Evolutionary conservation across 2,797 vertebrate genomes (phyloP), one percentile per base, ranked within the genome.

Genomic region (Rachycentron canadum): DNA sequence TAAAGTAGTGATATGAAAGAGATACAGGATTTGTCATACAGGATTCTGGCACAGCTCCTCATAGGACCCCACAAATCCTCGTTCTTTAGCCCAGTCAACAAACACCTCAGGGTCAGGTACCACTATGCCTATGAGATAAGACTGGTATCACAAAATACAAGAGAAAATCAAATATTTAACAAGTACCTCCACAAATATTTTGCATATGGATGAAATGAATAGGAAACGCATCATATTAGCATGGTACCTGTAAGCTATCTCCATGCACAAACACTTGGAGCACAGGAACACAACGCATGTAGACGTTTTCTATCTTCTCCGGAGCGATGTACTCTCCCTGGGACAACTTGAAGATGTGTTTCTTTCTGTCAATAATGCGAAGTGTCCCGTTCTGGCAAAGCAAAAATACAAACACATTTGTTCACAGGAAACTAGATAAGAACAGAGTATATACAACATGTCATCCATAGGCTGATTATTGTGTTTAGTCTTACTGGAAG

Each of bases 281-380:
- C 25, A 96, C 92, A 0, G 95, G 90, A 10, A 92, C 68, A 25
- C 88, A 93, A 25, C 95, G 94, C 72, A 77, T 85, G 92, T 96
- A 96, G 73, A 95, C 87, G 0, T 95, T 96, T 80, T 96, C 95
- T n/a, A 96, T 95, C 92, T 95, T 96, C 90, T 96, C 95, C 0
- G 95, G 95, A 72, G 95, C 95, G 8, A 96, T 92, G 84, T 96
- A 96, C 86, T 96, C 95, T 9, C 95, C 95, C 86, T 96, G 95
- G 16, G 94, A 93, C 87, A 96, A 73, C 85, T 96, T 96, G 79
- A 96, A 96, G 85, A 96, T 96, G 89, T 96, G 93, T 91, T 96
- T 96, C 90, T 95, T 95, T 78, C 95, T 86, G 91, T 96, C 95
- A 1, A 96, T 89, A 88, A 96, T 95, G 77, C 92, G 91, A 13